Percentiles rank a stretch among this genome's conserved stretches.
Evolutionary conservation across 1,140 invertebrate species (phyloP).

Genomic region (Drosophila bocqueti): DNA sequence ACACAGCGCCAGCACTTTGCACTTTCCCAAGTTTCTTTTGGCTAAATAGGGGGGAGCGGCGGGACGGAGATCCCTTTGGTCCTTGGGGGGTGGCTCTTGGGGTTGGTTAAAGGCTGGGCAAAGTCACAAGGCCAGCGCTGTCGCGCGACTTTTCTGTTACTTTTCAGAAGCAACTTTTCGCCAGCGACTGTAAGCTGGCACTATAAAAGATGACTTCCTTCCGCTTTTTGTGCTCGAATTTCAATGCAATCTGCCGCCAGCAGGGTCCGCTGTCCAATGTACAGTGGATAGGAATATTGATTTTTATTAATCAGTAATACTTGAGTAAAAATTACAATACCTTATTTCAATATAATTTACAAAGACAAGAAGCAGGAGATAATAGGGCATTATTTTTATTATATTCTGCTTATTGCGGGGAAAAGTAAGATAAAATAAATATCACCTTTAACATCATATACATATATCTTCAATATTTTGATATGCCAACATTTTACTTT

Average conservation of each 20-base stretch:
- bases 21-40: constrained; percentile 71
- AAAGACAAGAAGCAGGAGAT: neutral
- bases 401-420: too few relatives aligned
- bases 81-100: neutral
- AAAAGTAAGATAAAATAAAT: too few relatives aligned
- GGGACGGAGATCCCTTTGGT: neutral
- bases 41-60: neutral
- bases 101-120: constrained; percentile 25
- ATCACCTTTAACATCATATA: too few relatives aligned
- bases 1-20: constrained; percentile 67
- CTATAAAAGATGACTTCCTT: constrained; percentile 80
- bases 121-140: constrained; percentile 69
- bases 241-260: constrained; percentile 73
- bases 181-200: constrained; percentile 69
- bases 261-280: constrained; percentile 20
- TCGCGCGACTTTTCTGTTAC: constrained; percentile 56
- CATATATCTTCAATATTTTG: too few relatives aligned
- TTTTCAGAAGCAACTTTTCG: constrained; percentile 55
- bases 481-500: too few relatives aligned
- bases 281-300: constrained; percentile 4
- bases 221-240: constrained; percentile 58
- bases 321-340: neutral
- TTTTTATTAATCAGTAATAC: neutral
- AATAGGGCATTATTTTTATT: too few relatives aligned
- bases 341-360: neutral